Evolutionary conservation across 2,113 vertebrate species (phyloP).

Genomic region (Planiliza haematocheilus): DNA sequence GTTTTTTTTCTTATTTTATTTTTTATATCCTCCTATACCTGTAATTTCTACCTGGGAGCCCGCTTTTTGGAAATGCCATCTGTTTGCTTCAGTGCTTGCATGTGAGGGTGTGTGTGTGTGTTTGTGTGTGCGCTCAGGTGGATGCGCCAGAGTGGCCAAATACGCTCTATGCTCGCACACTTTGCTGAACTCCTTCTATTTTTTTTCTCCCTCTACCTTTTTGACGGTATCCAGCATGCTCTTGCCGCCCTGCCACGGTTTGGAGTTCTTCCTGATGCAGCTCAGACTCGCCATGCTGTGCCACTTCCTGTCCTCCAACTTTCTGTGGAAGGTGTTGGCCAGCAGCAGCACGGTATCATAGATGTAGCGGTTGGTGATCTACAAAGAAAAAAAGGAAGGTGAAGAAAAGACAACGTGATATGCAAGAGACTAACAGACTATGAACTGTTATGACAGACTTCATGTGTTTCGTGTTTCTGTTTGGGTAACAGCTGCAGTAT

Average conservation of each 20-base stretch:
- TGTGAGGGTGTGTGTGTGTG: neutral
- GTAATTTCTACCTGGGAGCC: neutral
- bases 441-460: neutral
- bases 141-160: neutral
- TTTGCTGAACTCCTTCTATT: neutral
- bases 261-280: conserved; percentile 98
- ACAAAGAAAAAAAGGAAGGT: conserved; percentile 14
- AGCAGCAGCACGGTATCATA: conserved; percentile 95
- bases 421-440: neutral
- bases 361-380: conserved; percentile 98
- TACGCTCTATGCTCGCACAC: neutral
- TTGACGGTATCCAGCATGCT: conserved; percentile 98
- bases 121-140: conserved; percentile 5
- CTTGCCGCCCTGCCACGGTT: conserved; percentile 97
- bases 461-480: neutral
- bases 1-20: no score
- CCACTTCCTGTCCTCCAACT: conserved; percentile 98
- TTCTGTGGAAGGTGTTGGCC: conserved; percentile 98
- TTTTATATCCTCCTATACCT: neutral
- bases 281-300: conserved; percentile 99
- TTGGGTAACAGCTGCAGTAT: neutral
- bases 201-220: conserved; percentile 86
- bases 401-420: neutral
- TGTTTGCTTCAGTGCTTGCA: neutral
- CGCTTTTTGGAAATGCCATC: neutral